Conservation (phyloP, 2,888 invertebrate genomes). For the Caenorhabditis virilis region DNA sequence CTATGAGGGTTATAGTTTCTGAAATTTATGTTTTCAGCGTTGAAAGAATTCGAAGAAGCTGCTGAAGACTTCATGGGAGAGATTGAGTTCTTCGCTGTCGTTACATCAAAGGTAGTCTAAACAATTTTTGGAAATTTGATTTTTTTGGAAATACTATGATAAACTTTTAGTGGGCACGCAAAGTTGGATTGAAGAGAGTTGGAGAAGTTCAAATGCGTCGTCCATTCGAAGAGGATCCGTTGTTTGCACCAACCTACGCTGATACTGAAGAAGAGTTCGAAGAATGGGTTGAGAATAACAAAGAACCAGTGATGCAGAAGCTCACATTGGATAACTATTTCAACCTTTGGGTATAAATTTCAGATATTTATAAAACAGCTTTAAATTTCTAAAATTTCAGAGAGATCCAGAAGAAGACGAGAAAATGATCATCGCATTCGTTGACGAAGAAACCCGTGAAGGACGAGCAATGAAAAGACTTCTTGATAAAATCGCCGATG, state of each 20-base stretch:
- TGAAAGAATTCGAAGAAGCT: slow-evolving; percentile 69
- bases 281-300: slow-evolving; percentile 69
- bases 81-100: slow-evolving; percentile 68
- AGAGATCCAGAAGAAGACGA: slow-evolving; percentile 68
- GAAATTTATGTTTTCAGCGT: slow-evolving; percentile 45
- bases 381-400: slow-evolving; percentile 34
- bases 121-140: not conserved
- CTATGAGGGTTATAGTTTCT: too few relatives aligned
- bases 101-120: slow-evolving; percentile 59
- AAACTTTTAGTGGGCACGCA: slow-evolving; percentile 67
- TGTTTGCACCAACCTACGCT: slow-evolving; percentile 64
- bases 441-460: slow-evolving; percentile 68
- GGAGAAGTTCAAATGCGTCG: slow-evolving; percentile 68
- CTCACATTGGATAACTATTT: slow-evolving; percentile 67
- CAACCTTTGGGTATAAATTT: slow-evolving; percentile 65
- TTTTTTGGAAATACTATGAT: not conserved
- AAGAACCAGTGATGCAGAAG: slow-evolving; percentile 69
- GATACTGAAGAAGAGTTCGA: slow-evolving; percentile 68
- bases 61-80: slow-evolving; percentile 69
- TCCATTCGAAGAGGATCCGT: slow-evolving; percentile 68
- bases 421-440: slow-evolving; percentile 66
- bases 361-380: not conserved
- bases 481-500: slow-evolving; percentile 66
- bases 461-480: slow-evolving; percentile 67
- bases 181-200: slow-evolving; percentile 65